Evolutionary conservation across 2,888 invertebrate species (phyloP), one percentile per base, ranked within the genome.

Genomic region (Platycheirus rosarum): DNA sequence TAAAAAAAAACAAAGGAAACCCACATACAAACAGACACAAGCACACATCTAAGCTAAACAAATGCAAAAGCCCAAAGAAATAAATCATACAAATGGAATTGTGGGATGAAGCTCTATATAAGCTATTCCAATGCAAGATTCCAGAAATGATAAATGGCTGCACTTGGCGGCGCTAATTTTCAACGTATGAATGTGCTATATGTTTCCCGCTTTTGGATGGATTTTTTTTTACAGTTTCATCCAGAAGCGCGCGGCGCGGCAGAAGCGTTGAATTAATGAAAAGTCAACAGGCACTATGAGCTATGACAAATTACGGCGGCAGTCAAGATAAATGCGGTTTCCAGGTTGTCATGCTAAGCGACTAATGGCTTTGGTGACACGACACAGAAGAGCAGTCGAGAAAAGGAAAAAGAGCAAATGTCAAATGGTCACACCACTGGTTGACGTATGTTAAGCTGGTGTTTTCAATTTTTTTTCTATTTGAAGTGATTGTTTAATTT

Each of bases 291-390:
- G 63, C 77, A 77, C 77, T 77, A 66, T 62, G 77, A 73, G 71
- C 60, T 76, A 77, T 73, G 82, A 82, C 82, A 82, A 82, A 82
- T 82, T 82, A 82, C 71, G 53, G 66, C n/a, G n/a, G 82, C 71
- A 62, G 82, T 55, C 23, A 77, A 82, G 77, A 77, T 77, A 77
- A 77, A 82, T 77, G 77, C 77, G 71, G 71, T 55, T 77, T 71
- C 73, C 77, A 73, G 77, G 82, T 77, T 82, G 82, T 82, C 82
- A 77, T 68, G 26, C 57, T 35, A 29, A 55, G 26, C 55, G 77
- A 82, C 82, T 82, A 82, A 82, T 82, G 77, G 82, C 82, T 77
- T 68, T 82, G 77, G 44, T 82, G 77, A 82, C 82, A 82, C 51
- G 73, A 68, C 66, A 77, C 68, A 73, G 82, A 73, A 82, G 77